Conservation (phyloP, 2,888 invertebrate species). For the Drosophila mimetica region DNA sequence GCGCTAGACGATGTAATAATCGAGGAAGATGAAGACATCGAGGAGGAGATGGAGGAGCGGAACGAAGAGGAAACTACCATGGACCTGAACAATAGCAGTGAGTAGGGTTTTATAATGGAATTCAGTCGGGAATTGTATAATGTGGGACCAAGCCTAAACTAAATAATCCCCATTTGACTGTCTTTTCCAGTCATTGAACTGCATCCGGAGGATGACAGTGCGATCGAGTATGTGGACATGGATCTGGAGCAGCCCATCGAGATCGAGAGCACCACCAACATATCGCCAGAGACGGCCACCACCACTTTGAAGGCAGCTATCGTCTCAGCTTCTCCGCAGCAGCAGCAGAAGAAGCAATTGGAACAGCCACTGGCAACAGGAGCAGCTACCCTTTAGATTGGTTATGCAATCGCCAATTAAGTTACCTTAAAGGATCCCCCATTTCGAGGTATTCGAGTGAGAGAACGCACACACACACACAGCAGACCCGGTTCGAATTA, state of each 20-base stretch:
- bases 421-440: conserved; percentile 14
- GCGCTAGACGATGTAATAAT: conserved; percentile 75
- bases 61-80: conserved; percentile 19
- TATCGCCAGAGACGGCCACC: conserved; percentile 51
- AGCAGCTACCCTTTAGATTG: conserved; percentile 28
- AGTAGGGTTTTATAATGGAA: conserved; percentile 30
- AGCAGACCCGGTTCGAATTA: conserved; percentile 64
- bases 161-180: fast-evolving
- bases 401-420: not conserved
- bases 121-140: too few species aligned
- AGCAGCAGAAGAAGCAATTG: conserved; percentile 29
- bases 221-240: conserved; percentile 74
- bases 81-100: conserved; percentile 58
- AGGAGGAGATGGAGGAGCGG: conserved; percentile 16
- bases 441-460: conserved; percentile 38
- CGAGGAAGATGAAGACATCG: conserved; percentile 41
- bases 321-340: conserved; percentile 28
- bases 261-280: conserved; percentile 61
- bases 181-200: conserved; percentile 62
- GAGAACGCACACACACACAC: conserved; percentile 47
- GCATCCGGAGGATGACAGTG: conserved; percentile 56
- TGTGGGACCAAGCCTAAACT: too few species aligned
- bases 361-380: conserved; percentile 13
- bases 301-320: conserved; percentile 49
- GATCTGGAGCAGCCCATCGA: conserved; percentile 70